phyloP scores from a whole-genome alignment of 2,797 vertebrate genomes.

The Squalus acanthias region DNA sequence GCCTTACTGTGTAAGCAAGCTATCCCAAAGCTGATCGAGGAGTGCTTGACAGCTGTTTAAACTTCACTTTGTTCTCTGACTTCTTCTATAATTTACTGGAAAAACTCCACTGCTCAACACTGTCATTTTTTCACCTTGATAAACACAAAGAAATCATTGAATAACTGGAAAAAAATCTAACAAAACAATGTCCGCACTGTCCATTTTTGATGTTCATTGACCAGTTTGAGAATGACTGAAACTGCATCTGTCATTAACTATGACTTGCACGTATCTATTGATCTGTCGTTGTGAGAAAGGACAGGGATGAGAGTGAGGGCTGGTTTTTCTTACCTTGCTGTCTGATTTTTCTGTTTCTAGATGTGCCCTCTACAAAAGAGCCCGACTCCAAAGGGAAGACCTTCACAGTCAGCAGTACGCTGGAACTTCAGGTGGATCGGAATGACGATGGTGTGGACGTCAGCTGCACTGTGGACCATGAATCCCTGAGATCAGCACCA shows the following conservation, averaged over 20 bases:
- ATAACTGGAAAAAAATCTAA: too few relatives aligned
- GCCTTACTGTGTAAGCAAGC: too few relatives aligned
- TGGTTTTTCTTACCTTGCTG: neutral
- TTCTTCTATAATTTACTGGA: neutral
- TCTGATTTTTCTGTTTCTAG: slow-evolving; percentile 52
- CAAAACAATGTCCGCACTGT: neutral
- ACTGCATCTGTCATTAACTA: slow-evolving; percentile 32
- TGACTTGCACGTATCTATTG: slow-evolving; percentile 13
- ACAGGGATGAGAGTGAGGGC: neutral
- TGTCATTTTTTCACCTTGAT: neutral
- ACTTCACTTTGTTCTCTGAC: neutral
- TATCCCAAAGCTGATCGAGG: too few relatives aligned
- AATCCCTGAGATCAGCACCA: slow-evolving; percentile 78
- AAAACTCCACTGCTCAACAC: neutral
- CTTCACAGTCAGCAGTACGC: slow-evolving; percentile 80
- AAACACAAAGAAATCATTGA: neutral
- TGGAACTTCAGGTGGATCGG: slow-evolving; percentile 82
- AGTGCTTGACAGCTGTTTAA: too few relatives aligned
- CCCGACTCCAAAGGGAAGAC: slow-evolving; percentile 84
- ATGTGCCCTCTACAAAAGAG: slow-evolving; percentile 74
- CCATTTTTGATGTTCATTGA: neutral
- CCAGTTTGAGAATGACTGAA: slow-evolving; percentile 40
- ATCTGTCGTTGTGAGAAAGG: neutral
- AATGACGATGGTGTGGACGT: slow-evolving; percentile 82
- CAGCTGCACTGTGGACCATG: slow-evolving; percentile 91